Conservation (phyloP, 2,797 vertebrate species). For the Anas bernieri region DNA sequence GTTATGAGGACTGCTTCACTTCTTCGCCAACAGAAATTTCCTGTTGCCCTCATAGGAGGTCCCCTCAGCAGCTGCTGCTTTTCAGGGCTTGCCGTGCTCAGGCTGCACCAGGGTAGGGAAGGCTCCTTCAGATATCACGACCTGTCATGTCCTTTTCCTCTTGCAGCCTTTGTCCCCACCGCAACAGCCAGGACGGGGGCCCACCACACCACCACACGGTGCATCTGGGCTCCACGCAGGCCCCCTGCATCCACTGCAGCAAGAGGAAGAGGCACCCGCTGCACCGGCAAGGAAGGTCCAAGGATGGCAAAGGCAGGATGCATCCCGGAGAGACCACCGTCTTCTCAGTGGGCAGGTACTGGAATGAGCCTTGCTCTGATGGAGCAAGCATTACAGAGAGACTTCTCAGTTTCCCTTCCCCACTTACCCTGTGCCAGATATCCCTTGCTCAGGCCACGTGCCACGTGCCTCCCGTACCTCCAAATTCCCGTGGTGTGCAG, state of each 20-base stretch:
- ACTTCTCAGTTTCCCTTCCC: background rate
- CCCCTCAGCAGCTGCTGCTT: background rate
- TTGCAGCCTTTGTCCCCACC: slow-evolving; percentile 81
- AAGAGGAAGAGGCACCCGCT: slow-evolving; percentile 82
- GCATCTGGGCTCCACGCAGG: slow-evolving; percentile 87
- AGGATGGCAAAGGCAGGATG: slow-evolving; percentile 82
- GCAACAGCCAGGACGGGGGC: slow-evolving; percentile 82
- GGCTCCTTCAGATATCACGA: rapidly evolving
- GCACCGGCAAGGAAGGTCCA: slow-evolving; percentile 86
- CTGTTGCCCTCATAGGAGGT: background rate
- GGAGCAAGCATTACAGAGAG: rapidly evolving
- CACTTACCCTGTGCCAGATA: rapidly evolving
- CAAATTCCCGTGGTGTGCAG: background rate
- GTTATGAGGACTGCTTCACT: background rate
- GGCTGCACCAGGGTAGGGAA: background rate
- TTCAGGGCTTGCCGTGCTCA: background rate
- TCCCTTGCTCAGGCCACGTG: background rate
- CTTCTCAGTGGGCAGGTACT: slow-evolving; percentile 94
- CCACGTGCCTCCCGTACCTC: background rate
- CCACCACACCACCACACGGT: slow-evolving; percentile 92
- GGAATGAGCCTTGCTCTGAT: background rate
- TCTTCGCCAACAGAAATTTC: background rate
- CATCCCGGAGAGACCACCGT: slow-evolving; percentile 90
- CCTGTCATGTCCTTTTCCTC: background rate
- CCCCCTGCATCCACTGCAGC: slow-evolving; percentile 90